phyloP scores from a whole-genome alignment of 2,113 vertebrate species.

The Menidia beryllina region DNA sequence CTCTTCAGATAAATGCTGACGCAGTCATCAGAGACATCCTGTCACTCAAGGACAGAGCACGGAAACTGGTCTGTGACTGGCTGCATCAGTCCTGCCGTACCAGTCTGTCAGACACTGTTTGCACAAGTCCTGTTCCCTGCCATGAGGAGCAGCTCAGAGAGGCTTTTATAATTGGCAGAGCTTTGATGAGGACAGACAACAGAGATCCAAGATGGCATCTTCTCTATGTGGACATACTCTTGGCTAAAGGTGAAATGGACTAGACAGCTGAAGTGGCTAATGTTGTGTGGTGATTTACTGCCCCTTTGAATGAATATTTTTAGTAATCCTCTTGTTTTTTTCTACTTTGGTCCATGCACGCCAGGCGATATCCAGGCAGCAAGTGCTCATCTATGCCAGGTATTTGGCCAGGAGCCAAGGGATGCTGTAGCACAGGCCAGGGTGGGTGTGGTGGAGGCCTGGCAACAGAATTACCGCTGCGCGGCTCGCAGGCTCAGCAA shows the following conservation, averaged over 20 bases:
- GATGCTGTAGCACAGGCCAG: conserved; percentile 83
- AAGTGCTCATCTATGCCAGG: conserved; percentile 76
- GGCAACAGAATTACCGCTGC: conserved; percentile 72
- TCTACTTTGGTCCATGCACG: conserved; percentile 29
- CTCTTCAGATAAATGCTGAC: conserved; percentile 81
- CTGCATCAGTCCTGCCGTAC: conserved; percentile 83
- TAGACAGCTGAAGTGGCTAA: background rate
- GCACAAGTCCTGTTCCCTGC: conserved; percentile 50
- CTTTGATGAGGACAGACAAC: conserved; percentile 81
- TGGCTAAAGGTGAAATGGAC: conserved; percentile 80
- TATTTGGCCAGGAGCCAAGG: conserved; percentile 78
- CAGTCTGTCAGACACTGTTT: conserved; percentile 69
- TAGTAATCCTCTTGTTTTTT: conserved; percentile 15
- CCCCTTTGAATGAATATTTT: background rate
- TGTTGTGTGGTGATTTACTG: background rate
- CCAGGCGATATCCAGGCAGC: conserved; percentile 83
- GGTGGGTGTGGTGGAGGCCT: conserved; percentile 86
- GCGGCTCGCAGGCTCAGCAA: conserved; percentile 82
- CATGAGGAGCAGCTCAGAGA: conserved; percentile 73
- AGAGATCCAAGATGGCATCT: conserved; percentile 81
- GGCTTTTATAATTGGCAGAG: conserved; percentile 78
- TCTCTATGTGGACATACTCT: conserved; percentile 86
- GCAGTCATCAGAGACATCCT: conserved; percentile 83
- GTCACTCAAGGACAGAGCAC: conserved; percentile 85
- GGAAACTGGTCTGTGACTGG: conserved; percentile 83